These are phyloP conservation scores for Adelognathus sp. DNA, from an alignment of 2,888 invertebrate genomes.

Conservation along the genomic window DNA sequence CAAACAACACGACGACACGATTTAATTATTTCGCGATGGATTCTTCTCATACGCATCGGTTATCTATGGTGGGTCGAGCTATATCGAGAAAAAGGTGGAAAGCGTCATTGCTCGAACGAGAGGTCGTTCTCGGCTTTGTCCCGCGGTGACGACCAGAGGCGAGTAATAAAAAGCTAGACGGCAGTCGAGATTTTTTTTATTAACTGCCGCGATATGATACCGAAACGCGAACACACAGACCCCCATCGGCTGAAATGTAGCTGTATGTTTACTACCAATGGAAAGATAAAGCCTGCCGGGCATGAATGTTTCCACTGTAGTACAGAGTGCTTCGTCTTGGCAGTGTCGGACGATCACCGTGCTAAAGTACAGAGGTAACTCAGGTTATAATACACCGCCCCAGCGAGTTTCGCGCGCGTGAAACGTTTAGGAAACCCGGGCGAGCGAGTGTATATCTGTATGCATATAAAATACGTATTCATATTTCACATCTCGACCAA, in stretches of 20 bases:
- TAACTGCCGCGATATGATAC: background rate
- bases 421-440: slow-evolving; percentile 35
- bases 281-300: slow-evolving; percentile 30
- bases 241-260: background rate
- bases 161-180: slow-evolving; percentile 26
- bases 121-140: too few relatives aligned
- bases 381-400: slow-evolving; percentile 7
- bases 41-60: too few relatives aligned
- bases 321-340: slow-evolving; percentile 34
- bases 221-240: background rate
- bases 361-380: slow-evolving; percentile 1
- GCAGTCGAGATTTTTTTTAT: slow-evolving; percentile 1
- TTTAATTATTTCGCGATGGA: too few relatives aligned
- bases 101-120: too few relatives aligned
- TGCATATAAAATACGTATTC: slow-evolving; percentile 51
- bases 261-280: background rate
- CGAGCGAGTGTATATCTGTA: background rate
- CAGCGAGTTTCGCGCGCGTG: background rate
- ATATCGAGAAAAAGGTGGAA: too few relatives aligned
- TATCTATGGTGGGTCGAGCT: too few relatives aligned
- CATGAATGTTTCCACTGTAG: slow-evolving; percentile 23
- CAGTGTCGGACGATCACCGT: slow-evolving; percentile 20
- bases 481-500: slow-evolving; percentile 36
- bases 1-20: too few relatives aligned
- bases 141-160: too few relatives aligned